Conservation (phyloP, 2,888 invertebrate genomes). For the Patella ulyssiponensis region DNA sequence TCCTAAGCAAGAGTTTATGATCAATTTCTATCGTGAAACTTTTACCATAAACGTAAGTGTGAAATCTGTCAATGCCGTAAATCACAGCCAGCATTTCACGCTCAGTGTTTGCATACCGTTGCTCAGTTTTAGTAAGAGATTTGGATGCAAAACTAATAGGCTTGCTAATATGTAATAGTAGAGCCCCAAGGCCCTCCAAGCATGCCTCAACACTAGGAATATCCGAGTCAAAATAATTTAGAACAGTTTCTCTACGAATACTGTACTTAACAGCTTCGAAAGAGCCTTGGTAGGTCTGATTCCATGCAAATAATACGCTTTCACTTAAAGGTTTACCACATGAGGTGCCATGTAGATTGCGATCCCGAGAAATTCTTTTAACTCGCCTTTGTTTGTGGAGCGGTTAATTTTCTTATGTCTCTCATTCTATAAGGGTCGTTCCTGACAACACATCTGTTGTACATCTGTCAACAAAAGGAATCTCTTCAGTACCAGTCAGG, state of each 20-base stretch:
- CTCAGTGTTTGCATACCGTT: too few species aligned
- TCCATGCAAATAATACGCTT: neutral
- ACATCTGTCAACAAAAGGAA: neutral
- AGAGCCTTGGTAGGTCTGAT: neutral
- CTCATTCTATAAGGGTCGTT: too few species aligned
- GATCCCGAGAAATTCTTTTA: too few species aligned
- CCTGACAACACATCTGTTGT: too few species aligned
- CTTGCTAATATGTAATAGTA: neutral
- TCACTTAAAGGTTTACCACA: neutral
- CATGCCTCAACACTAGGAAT: neutral
- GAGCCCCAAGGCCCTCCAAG: neutral
- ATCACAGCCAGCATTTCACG: neutral
- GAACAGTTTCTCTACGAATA: neutral
- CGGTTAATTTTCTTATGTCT: too few species aligned
- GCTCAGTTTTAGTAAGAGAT: too few species aligned
- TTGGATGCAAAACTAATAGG: too few species aligned
- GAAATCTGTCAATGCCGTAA: conserved; percentile 3
- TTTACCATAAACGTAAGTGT: neutral
- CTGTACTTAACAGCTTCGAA: neutral
- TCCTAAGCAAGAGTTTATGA: neutral
- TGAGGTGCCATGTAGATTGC: too few species aligned
- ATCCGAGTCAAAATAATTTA: neutral
- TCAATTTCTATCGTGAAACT: neutral
- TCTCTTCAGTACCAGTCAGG: conserved; percentile 11
- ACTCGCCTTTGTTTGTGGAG: too few species aligned